A percentile compares a stretch with the other conserved stretches of the same genome.
Evolutionary conservation across 2,113 vertebrate genomes (phyloP).

Genomic region (Caloenas nicobarica): DNA sequence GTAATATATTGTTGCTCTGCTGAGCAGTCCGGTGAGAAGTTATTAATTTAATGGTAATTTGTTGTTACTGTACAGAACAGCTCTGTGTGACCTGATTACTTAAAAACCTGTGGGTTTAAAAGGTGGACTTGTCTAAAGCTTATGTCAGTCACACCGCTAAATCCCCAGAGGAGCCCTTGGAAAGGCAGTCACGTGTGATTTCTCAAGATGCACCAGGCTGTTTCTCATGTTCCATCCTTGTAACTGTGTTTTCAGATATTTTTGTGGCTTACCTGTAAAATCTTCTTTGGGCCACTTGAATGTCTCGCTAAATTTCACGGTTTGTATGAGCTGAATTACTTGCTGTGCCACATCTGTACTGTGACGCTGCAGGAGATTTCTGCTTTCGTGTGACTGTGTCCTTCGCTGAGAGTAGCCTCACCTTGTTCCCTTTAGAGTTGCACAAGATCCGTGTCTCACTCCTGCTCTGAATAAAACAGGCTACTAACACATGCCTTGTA

Average conservation of each 20-base stretch:
- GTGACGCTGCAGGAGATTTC: not conserved
- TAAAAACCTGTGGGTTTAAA: not conserved
- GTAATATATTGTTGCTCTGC: not conserved
- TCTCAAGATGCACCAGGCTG: not conserved
- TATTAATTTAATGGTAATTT: not conserved
- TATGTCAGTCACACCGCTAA: not conserved
- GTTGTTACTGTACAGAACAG: not conserved
- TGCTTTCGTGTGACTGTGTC: not conserved
- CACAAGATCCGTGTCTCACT: not conserved
- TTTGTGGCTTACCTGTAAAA: not conserved
- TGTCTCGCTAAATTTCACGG: not conserved
- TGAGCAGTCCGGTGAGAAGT: not conserved
- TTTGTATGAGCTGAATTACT: not conserved
- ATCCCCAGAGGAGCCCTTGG: not conserved
- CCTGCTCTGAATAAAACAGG: not conserved
- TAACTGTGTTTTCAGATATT: not conserved
- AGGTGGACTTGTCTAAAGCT: not conserved
- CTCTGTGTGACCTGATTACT: not conserved
- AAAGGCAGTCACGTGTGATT: not conserved
- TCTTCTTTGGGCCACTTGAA: not conserved
- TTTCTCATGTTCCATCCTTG: not conserved
- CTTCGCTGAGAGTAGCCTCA: not conserved
- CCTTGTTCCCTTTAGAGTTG: not conserved
- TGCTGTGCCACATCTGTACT: not conserved
- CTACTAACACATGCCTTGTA: not conserved